Base-by-base conservation (phyloP, 2,113 vertebrate genomes). In the Rhineura floridana region DNA sequence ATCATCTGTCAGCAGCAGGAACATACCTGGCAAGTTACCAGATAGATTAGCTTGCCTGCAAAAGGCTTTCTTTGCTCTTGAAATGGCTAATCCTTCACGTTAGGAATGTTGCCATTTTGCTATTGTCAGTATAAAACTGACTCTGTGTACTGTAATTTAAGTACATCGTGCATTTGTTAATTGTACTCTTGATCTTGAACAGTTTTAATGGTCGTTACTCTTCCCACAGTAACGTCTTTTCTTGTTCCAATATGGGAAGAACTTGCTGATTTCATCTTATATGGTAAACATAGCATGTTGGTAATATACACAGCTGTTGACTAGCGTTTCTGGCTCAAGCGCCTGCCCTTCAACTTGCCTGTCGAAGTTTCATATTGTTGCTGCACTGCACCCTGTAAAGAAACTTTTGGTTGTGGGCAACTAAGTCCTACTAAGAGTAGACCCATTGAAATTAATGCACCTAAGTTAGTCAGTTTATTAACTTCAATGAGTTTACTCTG, bases 41-140 rank as follows among this genome's bases (percentile, higher is more conserved):
- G 88, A 86, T 86, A 90, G 89, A 89, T 92, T 90, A 94, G 87
- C 87, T 93, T 65, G 59, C 63, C 85, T 93, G 48, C 86, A 89
- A 89, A 83, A 84, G 85, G 73, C 78, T 90, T 92, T 52, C 44
- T 80, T 91, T 80, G 79, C 36, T 91, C 25, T 77, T 81, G 81
- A 78, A 72, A 6, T 42, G 59, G 33, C 50, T 83, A 86, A 44
- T 85, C 83, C 84, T 70, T 77, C 62, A 30, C 75, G 79, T 90
- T 85, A 63, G 69, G n/a, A 87, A 90, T 52, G 82, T 87, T 86
- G 46, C 65, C 28, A 88, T 78, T 91, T 87, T 23, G 55, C 65
- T 86, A 81, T 73, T 89, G 52, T 62, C 86, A 91, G 44, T 65
- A 28, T 0, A 73, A 86, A 87, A 83, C 6, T 42, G 84, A 46